Conservation (phyloP, 2,113 vertebrate genomes). For the Myotis davidii region DNA sequence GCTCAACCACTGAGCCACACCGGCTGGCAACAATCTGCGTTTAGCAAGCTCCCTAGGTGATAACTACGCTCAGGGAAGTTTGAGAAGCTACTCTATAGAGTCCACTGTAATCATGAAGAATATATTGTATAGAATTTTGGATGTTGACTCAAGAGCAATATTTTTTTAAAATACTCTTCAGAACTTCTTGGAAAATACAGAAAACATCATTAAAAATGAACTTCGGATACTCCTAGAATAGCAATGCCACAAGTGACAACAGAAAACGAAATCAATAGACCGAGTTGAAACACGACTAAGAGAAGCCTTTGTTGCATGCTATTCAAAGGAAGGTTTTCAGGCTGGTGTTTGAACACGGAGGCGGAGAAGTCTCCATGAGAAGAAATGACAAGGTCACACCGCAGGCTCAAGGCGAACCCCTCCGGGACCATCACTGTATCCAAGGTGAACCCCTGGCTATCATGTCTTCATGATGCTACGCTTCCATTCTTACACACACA, state of each 20-base stretch:
- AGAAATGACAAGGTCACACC: not conserved
- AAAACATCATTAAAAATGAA: not conserved
- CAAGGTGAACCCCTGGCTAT: not conserved
- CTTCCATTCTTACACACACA: constrained; percentile 37
- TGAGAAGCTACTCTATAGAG: not conserved
- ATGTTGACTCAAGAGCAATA: not conserved
- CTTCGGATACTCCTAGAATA: not conserved
- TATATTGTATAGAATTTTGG: not conserved
- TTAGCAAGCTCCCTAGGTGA: not conserved
- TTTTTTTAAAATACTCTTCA: constrained; percentile 14
- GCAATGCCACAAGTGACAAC: not conserved
- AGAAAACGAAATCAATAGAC: not conserved
- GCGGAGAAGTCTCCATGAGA: not conserved
- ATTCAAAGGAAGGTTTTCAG: not conserved
- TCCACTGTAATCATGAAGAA: not conserved
- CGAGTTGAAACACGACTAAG: not conserved
- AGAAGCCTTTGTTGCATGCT: not conserved
- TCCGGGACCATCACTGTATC: not conserved
- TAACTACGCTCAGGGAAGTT: not conserved
- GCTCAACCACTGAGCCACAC: too few relatives aligned
- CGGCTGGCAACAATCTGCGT: not conserved
- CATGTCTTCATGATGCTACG: not conserved
- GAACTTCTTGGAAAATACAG: constrained; percentile 12
- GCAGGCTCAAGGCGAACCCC: not conserved
- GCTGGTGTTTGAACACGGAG: not conserved